These are phyloP conservation scores for Syritta pipiens DNA, from an alignment of 2,888 invertebrate genomes.

Conservation along the genomic window DNA sequence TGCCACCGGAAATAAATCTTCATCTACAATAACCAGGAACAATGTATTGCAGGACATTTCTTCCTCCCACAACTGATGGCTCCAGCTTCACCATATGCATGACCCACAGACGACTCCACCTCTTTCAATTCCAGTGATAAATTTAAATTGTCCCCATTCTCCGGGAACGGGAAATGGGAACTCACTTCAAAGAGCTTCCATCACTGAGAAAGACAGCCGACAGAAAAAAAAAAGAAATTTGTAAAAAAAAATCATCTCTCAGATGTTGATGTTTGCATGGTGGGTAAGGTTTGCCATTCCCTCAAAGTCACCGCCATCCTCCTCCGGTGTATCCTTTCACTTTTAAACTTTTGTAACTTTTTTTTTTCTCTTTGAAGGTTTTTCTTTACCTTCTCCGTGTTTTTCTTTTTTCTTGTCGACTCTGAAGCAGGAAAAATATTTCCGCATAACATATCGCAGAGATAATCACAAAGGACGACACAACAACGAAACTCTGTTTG, in stretches of 20 bases:
- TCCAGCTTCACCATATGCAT: slow-evolving; percentile 1
- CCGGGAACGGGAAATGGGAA: neutral
- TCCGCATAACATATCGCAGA: slow-evolving; percentile 14
- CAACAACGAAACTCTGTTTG: slow-evolving; percentile 1
- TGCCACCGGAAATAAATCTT: slow-evolving; percentile 16
- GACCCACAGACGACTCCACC: neutral
- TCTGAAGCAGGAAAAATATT: slow-evolving; percentile 17
- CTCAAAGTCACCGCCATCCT: neutral
- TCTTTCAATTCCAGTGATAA: slow-evolving; percentile 9
- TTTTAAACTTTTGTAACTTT: slow-evolving; percentile 42
- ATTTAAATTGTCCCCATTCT: slow-evolving; percentile 35
- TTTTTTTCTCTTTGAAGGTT: slow-evolving; percentile 25
- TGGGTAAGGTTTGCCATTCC: slow-evolving; percentile 26
- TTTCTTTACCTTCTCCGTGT: neutral
- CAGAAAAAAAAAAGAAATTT: slow-evolving; percentile 18
- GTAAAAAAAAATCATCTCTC: slow-evolving; percentile 21
- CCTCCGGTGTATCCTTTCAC: slow-evolving; percentile 30
- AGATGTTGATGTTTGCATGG: slow-evolving; percentile 39
- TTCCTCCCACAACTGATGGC: slow-evolving; percentile 4
- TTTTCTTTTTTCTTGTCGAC: neutral
- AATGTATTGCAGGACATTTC: slow-evolving; percentile 13
- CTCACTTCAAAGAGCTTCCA: slow-evolving; percentile 22
- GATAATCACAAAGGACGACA: slow-evolving; percentile 28
- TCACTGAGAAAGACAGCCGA: slow-evolving; percentile 1
- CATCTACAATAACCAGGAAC: slow-evolving; percentile 7